A percentile compares a stretch with the other conserved stretches of the same genome.
Conservation (phyloP, 1,140 invertebrate species). For the Tetraneura akinire region DNA sequence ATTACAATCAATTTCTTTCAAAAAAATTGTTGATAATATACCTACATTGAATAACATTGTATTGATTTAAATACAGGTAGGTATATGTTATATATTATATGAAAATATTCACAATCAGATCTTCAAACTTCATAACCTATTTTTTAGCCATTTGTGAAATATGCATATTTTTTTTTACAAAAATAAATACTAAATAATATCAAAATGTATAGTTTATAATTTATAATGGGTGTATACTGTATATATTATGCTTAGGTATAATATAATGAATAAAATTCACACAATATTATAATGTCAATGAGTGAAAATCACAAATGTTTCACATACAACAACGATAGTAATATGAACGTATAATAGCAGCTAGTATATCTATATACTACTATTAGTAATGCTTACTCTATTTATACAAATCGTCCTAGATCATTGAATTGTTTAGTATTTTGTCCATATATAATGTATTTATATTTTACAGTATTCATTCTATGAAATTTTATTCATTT, state of each 20-base stretch:
- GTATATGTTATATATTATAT: too few relatives aligned
- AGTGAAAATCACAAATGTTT: conserved; percentile 2
- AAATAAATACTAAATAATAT: not conserved
- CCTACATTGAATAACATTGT: too few relatives aligned
- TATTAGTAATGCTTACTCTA: not conserved
- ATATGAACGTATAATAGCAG: not conserved
- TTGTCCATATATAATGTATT: not conserved
- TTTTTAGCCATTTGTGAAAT: conserved; percentile 13
- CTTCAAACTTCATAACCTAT: too few relatives aligned
- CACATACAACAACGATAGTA: too few relatives aligned
- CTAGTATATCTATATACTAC: too few relatives aligned
- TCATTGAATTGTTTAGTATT: not conserved
- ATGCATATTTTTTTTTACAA: not conserved
- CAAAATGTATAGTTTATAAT: not conserved
- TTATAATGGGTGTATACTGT: not conserved
- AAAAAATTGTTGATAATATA: too few relatives aligned
- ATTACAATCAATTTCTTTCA: too few relatives aligned
- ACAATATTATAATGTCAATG: not conserved
- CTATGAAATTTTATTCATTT: not conserved
- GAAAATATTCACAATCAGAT: too few relatives aligned
- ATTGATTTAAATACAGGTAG: too few relatives aligned
- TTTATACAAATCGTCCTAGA: conserved; percentile 1
- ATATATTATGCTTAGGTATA: too few relatives aligned
- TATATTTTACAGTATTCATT: not conserved
- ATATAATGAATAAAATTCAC: not conserved